Base-by-base conservation (phyloP, 2,113 vertebrate genomes). In the Haplochromis burtoni region DNA sequence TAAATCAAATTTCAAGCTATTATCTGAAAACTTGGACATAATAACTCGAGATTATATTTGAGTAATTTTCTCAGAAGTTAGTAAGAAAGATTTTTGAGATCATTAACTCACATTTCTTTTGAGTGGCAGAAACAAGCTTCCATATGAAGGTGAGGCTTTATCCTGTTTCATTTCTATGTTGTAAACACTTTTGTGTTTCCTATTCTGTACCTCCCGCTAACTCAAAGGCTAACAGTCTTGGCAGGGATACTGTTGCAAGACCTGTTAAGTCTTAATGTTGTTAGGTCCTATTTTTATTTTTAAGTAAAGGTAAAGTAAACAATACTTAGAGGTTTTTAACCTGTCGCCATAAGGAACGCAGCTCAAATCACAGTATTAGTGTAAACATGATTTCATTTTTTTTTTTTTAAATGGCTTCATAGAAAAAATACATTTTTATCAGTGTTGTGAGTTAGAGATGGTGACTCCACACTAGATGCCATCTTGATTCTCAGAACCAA, bases 401-500 rank as follows among this genome's bases (percentile, higher is more conserved):
- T 49, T 45, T 1, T 38, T 19, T 13, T n/a, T 0, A 3, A 31
- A 49, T 49, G 71, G 2, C 17, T 12, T 78, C 42, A 31, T 31
- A 17, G 68, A 49, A n/a, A 68, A 68, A 29, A 76, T 14, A 3
- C 0, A 29, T 11, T 16, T 33, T 29, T 12, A 51, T 33, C 40
- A 51, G 8, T 49, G 19, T 9, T 68, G 12, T 19, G 21, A 16
- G 4, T 49, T 40, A 4, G 54, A 21, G 45, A 31, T 26, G 86
- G 8, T 86, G 85, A 71, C 81, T 86, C 84, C 55, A 84, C 68
- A 80, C 84, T 80, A 81, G 82, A 92, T 24, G 54, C 24, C 82
- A 87, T 94, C 76, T 66, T 26, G 8, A 81, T 81, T 88, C 81
- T 59, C 61, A 66, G 73, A 33, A 79, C 87, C 59, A 81, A 88